Evolutionary conservation across 1,140 invertebrate species (phyloP), one percentile per base, ranked within the genome.

Genomic region (Apocrypta bakeri): DNA sequence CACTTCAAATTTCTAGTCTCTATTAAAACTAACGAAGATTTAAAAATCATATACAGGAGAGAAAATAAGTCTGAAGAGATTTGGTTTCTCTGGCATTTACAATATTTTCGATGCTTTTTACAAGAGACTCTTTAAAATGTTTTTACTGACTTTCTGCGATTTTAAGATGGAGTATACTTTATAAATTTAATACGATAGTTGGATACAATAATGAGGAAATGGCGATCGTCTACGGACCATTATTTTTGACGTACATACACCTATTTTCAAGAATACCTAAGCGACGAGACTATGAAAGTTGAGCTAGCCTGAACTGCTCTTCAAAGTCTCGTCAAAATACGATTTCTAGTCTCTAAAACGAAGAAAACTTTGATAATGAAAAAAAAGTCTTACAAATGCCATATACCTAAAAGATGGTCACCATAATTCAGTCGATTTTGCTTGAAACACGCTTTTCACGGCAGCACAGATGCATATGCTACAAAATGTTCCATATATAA

Each of bases 1-100:
- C 42, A 48, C 42, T 73, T 71, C 33, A 24, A 56, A 9, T 31
- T 66, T 61, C 25, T 0, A 33, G 29, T 74, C 63, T 75, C 63
- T 75, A 81, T 81, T 81, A 81, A 75, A 81, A 75, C 74, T 75
- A 75, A 66, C 33, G 61, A 81, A 24, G 37, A 33, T 27, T 64
- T 74, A 8, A 73, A 37, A 72, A 29, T n/a, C n/a, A n/a, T n/a
- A 74, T 33, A 7, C 17, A 14, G 4, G 21, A 56, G 48, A 21
- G 3, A 56, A 21, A n/a, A 56, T 21, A n/a, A 56, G 3, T 56
- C 21, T 56, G 21, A 56, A 56, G 48, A 21, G 21, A 4, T 7
- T 7, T 56, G 48, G 0, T 3, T 17, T 56, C 17, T 56, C 48
- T n/a, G 21, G 17, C 7, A 2, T 56, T 0, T n/a, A 17, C 48